A percentile compares a stretch with the other conserved stretches of the same genome.
These are phyloP conservation scores for Caenorhabditis panamensis DNA, from an alignment of 2,888 invertebrate species.

Conservation along the genomic window DNA sequence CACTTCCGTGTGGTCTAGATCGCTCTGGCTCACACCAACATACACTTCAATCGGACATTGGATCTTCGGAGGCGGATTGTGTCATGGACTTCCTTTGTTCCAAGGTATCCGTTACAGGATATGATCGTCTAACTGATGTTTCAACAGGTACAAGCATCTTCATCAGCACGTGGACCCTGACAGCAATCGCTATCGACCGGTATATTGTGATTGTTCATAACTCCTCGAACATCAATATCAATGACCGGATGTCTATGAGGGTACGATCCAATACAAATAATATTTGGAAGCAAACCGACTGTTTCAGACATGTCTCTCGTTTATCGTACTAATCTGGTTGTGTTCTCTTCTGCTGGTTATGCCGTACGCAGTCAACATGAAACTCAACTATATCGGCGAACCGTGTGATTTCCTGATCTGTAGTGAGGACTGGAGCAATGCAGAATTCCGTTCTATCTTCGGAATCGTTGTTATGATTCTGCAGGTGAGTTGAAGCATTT, in stretches of 20 bases:
- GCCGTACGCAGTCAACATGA: slow-evolving; percentile 92
- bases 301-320: slow-evolving; percentile 84
- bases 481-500: slow-evolving; percentile 82
- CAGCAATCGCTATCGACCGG: slow-evolving; percentile 96
- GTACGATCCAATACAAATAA: slow-evolving; percentile 81
- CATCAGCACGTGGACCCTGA: slow-evolving; percentile 95
- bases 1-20: slow-evolving; percentile 84
- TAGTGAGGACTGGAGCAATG: slow-evolving; percentile 87
- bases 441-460: slow-evolving; percentile 87
- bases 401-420: slow-evolving; percentile 84
- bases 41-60: slow-evolving; percentile 93
- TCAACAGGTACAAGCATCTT: slow-evolving; percentile 91
- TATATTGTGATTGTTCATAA: slow-evolving; percentile 96
- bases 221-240: slow-evolving; percentile 83
- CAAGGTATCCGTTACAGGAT: slow-evolving; percentile 59
- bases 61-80: slow-evolving; percentile 93
- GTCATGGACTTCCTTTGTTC: slow-evolving; percentile 93
- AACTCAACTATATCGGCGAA: slow-evolving; percentile 77
- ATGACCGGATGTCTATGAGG: slow-evolving; percentile 92
- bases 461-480: slow-evolving; percentile 91
- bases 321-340: slow-evolving; percentile 93
- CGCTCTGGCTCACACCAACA: slow-evolving; percentile 96
- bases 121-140: slow-evolving; percentile 31
- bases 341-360: slow-evolving; percentile 90
- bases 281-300: neutral